Base-by-base conservation (phyloP, 2,888 invertebrate genomes). In the Teinopalpus imperialis region DNA sequence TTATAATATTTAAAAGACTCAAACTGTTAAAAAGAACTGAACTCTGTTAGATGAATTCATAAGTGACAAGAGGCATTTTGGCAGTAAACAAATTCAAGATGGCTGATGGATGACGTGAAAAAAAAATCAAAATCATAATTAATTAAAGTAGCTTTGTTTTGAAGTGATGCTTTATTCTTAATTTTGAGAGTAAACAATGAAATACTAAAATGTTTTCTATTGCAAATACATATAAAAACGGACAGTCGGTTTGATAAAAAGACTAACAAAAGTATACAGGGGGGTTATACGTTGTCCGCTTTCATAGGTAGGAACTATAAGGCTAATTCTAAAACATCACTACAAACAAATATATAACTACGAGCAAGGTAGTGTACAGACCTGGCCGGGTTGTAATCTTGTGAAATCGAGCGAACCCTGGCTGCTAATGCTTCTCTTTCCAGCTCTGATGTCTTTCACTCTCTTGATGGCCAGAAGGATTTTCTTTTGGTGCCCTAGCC, bases 401-500 rank as follows among this genome's bases (percentile, higher is more conserved):
- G 82, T 80, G 62, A 86, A 87, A 68, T 88, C 88, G 55, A 88
- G 52, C 0, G 88, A 87, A 0, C 86, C 86, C 55, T 87, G 88
- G 66, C 70, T 88, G 63, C 78, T 91, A 79, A 81, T 91, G 82
- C 83, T 91, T 45, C 93, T 90, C 80, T 97, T 97, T 34, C 97
- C 97, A 37, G 95, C 94, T 61, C 95, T 92, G 49, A 97, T 95
- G 74, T 98, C 97, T 83, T 98, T 98, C 41, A 99, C 94, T 77
- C 98, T 92, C 81, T 98, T 98, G 63, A 99, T 97, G 51, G 99
- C 99, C 70, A 99, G 90, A 71, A 98, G 92, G 60, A 99, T 95
- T 90, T 98, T 97, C 91, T 99, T 99, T 89, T 99, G 98, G 79
- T 99, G 99, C 21, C 99, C 99, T 69, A 97, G 87, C 68, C 96